Percentiles rank a stretch among this genome's conserved stretches.
These are phyloP conservation scores for Ooceraea biroi DNA, from an alignment of 1,140 invertebrate species.

Conservation along the genomic window DNA sequence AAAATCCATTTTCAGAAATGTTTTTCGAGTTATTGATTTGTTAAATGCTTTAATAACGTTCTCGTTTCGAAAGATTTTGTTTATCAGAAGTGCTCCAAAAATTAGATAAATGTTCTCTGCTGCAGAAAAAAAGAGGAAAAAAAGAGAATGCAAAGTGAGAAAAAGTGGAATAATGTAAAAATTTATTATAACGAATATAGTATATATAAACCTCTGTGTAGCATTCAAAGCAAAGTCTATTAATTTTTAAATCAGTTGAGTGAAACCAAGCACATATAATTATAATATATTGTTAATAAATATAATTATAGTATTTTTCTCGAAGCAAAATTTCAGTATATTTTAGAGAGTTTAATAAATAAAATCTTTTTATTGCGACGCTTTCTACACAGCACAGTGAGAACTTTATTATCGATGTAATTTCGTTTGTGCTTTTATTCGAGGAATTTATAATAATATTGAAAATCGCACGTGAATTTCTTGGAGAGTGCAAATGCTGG, in stretches of 20 bases:
- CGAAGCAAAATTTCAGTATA: conserved; percentile 10
- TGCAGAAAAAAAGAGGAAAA: too few relatives aligned
- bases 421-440: background rate
- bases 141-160: conserved; percentile 28
- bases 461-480: background rate
- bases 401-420: background rate
- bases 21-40: conserved; percentile 9
- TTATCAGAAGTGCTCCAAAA: background rate
- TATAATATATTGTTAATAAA: background rate
- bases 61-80: background rate
- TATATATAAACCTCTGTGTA: conserved; percentile 68
- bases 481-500: background rate
- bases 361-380: too few relatives aligned
- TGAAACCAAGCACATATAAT: background rate
- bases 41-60: conserved; percentile 42
- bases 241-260: conserved; percentile 7
- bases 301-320: background rate
- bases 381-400: background rate
- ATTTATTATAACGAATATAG: conserved; percentile 70
- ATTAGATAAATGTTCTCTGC: background rate
- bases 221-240: conserved; percentile 63
- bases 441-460: background rate
- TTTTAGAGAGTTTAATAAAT: background rate
- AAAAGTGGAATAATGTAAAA: conserved; percentile 58
- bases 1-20: conserved; percentile 15